Conservation (phyloP, 2,888 invertebrate genomes). For the Lumbricus terrestris region DNA sequence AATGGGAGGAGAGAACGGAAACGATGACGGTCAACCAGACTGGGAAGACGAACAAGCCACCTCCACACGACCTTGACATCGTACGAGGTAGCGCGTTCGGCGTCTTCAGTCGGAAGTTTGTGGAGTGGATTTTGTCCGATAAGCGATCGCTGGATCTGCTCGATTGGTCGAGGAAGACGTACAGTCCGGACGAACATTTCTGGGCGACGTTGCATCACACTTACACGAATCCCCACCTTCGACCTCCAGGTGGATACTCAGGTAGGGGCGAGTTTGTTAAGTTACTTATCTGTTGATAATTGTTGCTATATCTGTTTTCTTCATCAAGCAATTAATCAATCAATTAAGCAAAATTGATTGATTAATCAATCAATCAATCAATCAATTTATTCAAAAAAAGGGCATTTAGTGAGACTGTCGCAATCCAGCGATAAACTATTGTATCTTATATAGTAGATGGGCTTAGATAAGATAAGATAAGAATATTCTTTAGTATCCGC, state of each 20-base stretch:
- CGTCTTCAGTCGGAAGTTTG: constrained; percentile 52
- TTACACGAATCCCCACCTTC: constrained; percentile 45
- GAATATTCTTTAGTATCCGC: too few species aligned
- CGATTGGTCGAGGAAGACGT: constrained; percentile 51
- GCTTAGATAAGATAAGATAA: too few species aligned
- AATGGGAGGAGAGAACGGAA: not conserved
- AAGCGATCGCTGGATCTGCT: constrained; percentile 46
- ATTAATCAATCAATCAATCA: too few species aligned
- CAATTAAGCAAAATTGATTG: too few species aligned
- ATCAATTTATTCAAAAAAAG: too few species aligned
- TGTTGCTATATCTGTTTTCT: not conserved
- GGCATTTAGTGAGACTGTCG: too few species aligned
- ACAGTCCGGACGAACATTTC: constrained; percentile 56
- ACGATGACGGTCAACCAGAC: constrained; percentile 32
- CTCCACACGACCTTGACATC: constrained; percentile 44
- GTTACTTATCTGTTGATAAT: not conserved
- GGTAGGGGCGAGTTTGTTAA: constrained; percentile 40
- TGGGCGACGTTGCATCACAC: constrained; percentile 56
- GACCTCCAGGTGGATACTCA: constrained; percentile 52
- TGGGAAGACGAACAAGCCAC: constrained; percentile 36
- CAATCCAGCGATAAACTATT: too few species aligned
- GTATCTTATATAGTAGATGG: too few species aligned
- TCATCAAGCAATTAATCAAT: too few species aligned
- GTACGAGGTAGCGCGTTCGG: constrained; percentile 57
- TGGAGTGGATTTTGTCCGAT: constrained; percentile 49